phyloP scores from a whole-genome alignment of 2,888 invertebrate species.

The Diplolepis rosae region DNA sequence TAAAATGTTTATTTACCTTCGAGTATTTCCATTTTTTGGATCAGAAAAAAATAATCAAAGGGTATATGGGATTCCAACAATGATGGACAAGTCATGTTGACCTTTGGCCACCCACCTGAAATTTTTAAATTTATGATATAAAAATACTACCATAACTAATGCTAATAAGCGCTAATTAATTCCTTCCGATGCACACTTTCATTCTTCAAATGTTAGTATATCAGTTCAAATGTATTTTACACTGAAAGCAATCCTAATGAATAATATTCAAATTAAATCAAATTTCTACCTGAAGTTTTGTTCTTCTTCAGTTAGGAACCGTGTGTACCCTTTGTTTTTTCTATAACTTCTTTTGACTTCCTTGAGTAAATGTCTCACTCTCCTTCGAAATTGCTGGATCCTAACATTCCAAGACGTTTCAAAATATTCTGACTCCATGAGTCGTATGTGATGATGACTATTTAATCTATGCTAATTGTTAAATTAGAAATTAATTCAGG shows the following conservation, averaged over 20 bases:
- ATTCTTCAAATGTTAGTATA: too few relatives aligned
- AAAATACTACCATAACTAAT: too few relatives aligned
- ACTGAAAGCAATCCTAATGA: too few relatives aligned
- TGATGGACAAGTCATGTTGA: constrained; percentile 83
- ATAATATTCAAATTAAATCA: too few relatives aligned
- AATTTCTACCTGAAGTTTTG: constrained; percentile 76
- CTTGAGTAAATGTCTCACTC: constrained; percentile 57
- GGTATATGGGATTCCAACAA: constrained; percentile 93
- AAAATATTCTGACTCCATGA: constrained; percentile 65
- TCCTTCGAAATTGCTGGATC: constrained; percentile 60
- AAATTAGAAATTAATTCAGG: background rate
- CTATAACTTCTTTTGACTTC: constrained; percentile 44
- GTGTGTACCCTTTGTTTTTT: constrained; percentile 77
- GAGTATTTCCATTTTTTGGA: constrained; percentile 87
- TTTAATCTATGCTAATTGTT: background rate
- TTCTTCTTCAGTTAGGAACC: constrained; percentile 82
- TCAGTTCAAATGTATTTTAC: too few relatives aligned
- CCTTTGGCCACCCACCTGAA: constrained; percentile 79
- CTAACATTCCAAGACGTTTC: constrained; percentile 67
- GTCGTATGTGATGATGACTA: background rate
- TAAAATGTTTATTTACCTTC: too few relatives aligned
- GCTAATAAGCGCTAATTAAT: too few relatives aligned
- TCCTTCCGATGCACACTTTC: too few relatives aligned
- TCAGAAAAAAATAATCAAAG: constrained; percentile 88
- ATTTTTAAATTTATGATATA: background rate